phyloP scores from a whole-genome alignment of 1,140 invertebrate species.

The Lysiphlebus fabarum region DNA sequence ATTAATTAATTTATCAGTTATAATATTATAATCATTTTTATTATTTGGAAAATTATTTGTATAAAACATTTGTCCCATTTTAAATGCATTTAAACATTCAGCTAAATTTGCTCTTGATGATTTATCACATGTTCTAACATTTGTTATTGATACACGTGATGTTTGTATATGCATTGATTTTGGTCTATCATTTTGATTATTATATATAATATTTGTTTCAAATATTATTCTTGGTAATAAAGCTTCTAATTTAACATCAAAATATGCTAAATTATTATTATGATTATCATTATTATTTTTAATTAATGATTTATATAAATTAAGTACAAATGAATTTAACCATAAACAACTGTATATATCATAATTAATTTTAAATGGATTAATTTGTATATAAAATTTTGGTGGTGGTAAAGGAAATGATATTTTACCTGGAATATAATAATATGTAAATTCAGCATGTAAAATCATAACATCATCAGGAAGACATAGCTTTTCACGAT shows the following conservation, averaged over 20 bases:
- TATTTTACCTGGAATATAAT: slow-evolving; percentile 93
- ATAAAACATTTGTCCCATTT: slow-evolving; percentile 71
- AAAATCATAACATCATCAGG: slow-evolving; percentile 85
- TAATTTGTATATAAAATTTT: slow-evolving; percentile 86
- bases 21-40: slow-evolving; percentile 62
- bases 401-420: slow-evolving; percentile 88
- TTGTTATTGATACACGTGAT: slow-evolving; percentile 75
- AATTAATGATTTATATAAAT: slow-evolving; percentile 73
- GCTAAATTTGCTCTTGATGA: slow-evolving; percentile 70
- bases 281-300: slow-evolving; percentile 47
- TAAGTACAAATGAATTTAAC: slow-evolving; percentile 90
- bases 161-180: slow-evolving; percentile 78
- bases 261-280: slow-evolving; percentile 65
- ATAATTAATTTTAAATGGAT: slow-evolving; percentile 81
- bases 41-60: slow-evolving; percentile 70
- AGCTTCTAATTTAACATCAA: slow-evolving; percentile 84
- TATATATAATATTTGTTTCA: slow-evolving; percentile 67
- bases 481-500: slow-evolving; percentile 77
- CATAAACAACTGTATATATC: slow-evolving; percentile 84
- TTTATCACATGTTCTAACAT: slow-evolving; percentile 68
- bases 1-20: slow-evolving; percentile 72
- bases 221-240: slow-evolving; percentile 85
- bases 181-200: slow-evolving; percentile 76
- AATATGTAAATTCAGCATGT: slow-evolving; percentile 94
- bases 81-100: slow-evolving; percentile 70